phyloP scores from a whole-genome alignment of 2,888 invertebrate genomes.

The Chymomyza caudatula region DNA sequence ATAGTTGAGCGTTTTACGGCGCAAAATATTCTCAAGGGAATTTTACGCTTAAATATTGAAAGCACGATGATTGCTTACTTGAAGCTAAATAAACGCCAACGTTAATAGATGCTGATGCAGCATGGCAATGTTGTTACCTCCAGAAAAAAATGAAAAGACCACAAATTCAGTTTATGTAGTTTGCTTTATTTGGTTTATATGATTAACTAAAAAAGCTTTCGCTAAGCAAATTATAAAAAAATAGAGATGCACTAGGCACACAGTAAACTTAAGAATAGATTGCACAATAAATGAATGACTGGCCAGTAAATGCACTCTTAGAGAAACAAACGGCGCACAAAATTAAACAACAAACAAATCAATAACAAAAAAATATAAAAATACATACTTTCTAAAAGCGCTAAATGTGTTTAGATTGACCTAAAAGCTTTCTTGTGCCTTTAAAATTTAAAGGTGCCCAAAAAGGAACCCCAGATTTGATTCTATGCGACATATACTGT shows the following conservation, averaged over 20 bases:
- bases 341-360: slow-evolving; percentile 7
- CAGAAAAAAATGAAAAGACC: too few species aligned
- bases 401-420: slow-evolving; percentile 55
- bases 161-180: background rate
- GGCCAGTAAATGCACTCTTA: slow-evolving; percentile 46
- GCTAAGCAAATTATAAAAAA: slow-evolving; percentile 39
- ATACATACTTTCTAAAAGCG: slow-evolving; percentile 59
- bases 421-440: slow-evolving; percentile 35
- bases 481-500: background rate
- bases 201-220: slow-evolving; percentile 34
- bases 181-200: slow-evolving; percentile 33
- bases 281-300: slow-evolving; percentile 54
- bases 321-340: slow-evolving; percentile 24
- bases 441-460: background rate
- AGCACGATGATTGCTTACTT: too few species aligned
- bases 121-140: too few species aligned
- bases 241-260: slow-evolving; percentile 25
- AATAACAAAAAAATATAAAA: slow-evolving; percentile 20
- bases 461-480: background rate
- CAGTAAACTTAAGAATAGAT: slow-evolving; percentile 57
- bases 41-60: too few species aligned
- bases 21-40: too few species aligned
- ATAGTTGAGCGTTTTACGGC: too few species aligned
- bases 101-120: too few species aligned
- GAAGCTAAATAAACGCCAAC: too few species aligned